Evolutionary conservation across 2,797 vertebrate species (phyloP), one percentile per base, ranked within the genome.

Genomic region (Gymnoscopelus braueri): DNA sequence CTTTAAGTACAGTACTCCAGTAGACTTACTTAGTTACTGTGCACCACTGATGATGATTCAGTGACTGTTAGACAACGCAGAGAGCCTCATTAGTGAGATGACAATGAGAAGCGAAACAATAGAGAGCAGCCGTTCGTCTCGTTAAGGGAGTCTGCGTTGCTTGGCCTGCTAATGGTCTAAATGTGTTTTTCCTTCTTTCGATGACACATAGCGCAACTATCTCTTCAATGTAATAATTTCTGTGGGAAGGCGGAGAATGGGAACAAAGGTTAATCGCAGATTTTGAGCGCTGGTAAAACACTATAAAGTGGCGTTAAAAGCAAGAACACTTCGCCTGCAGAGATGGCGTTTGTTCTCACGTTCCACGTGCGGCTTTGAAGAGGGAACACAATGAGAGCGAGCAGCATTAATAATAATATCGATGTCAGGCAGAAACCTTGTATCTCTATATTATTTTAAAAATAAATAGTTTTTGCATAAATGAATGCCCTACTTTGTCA

Each of bases 61-160:
- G 9, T n/a, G 53, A 55, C 49, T 55, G 58, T 61, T 11, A 70
- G 55, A n/a, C 24, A 35, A 64, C 13, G 61, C 19, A 44, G 52
- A 61, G 35, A 44, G 55, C 29, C 48, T 80, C 65, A 32, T 76
- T 73, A 80, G 74, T 5, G 26, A 23, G 23, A 67, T 14, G 53
- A 54, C 72, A 54, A 68, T 5, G n/a, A 67, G 65, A 29, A 11
- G 39, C 24, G 32, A 4, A 48, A 59, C 64, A 67, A 32, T 56
- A 47, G 60, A 56, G 35, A 58, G 12, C 32, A 60, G 32, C 5
- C 24, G 58, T 51, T 71, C 7, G 19, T 35, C 39, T 51, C 19
- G 60, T 54, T 8, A n/a, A 29, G 35, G 52, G 52, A 35, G 3
- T 47, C 51, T 44, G 14, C 32, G 5, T n/a, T 53, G 63, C 53